Evolutionary conservation across 2,797 vertebrate genomes (phyloP), one percentile per base, ranked within the genome.

Genomic region (Heterohyrax brucei): DNA sequence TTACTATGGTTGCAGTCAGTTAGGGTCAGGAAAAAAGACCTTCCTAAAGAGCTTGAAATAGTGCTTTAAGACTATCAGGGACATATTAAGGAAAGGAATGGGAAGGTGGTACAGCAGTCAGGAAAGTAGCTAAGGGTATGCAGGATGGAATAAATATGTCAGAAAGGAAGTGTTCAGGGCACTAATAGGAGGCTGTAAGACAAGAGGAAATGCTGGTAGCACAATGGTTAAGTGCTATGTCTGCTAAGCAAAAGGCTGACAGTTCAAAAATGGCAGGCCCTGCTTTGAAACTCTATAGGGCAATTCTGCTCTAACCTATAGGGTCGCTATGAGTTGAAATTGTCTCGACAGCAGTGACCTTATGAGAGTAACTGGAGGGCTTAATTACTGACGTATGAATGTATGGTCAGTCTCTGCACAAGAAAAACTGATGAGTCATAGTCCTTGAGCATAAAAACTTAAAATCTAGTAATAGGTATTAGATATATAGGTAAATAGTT

Each of bases 11-110:
- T 73, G 94, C 9, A 73, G 19, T n/a, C 93, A 28, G 16, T 76
- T 94, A 96, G 5, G 6, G 5, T 87, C 28, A 94, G 48, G 59
- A 93, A 91, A 64, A 56, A 12, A 93, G 89, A 83, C 75, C 79
- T 50, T 76, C n/a, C 3, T 89, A 26, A 83, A 86, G 4, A 85
- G 77, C 95, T 96, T 88, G 28, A 83, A 84, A 75, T 1, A 48
- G 8, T n/a, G 3, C 80, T 84, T 95, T 62, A 79, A 75, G 75
- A 39, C 48, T 14, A 88, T 83, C 24, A 86, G 76, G n/a, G 3
- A 24, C 33, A 53, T 82, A 59, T 56, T 22, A 86, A 10, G 30
- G 19, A 0, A 80, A 87, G 72, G n/a, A 77, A 92, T 33, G 26
- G 62, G 72, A 81, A 10, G 59, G 28, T 76, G 7, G 46, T 77